These are phyloP conservation scores for Leptodactylus fuscus DNA, from an alignment of 2,113 vertebrate species.

Conservation along the genomic window DNA sequence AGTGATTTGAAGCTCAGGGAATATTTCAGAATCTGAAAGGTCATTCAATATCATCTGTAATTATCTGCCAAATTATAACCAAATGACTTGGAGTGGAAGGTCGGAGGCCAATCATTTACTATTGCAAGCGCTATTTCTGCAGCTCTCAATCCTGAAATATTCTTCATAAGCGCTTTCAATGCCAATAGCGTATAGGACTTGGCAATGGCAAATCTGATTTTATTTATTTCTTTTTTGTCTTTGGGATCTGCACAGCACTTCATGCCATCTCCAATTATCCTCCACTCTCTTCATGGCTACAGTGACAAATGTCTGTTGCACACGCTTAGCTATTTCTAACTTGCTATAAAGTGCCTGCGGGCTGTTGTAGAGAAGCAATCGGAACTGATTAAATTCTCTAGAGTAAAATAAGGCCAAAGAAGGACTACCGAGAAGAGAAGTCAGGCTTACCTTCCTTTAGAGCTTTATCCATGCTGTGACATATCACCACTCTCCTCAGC, in stretches of 20 bases:
- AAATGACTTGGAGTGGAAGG: neutral
- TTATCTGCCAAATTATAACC: slow-evolving; percentile 9
- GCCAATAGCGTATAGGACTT: neutral
- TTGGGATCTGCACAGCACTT: neutral
- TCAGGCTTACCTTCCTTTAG: slow-evolving; percentile 90
- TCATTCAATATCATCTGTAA: neutral
- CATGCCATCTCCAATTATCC: slow-evolving; percentile 28
- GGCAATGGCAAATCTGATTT: neutral
- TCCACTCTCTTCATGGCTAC: neutral
- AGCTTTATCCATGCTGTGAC: slow-evolving; percentile 96
- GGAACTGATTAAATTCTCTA: slow-evolving; percentile 16
- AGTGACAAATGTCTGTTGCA: slow-evolving; percentile 46
- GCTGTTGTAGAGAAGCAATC: slow-evolving; percentile 25
- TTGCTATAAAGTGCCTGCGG: slow-evolving; percentile 20
- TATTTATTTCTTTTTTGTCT: neutral
- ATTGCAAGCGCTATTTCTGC: too few relatives aligned
- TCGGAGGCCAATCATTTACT: neutral
- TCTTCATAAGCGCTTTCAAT: neutral
- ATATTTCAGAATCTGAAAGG: neutral
- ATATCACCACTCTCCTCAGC: slow-evolving; percentile 89
- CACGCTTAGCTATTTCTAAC: slow-evolving; percentile 1
- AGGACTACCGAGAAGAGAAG: neutral
- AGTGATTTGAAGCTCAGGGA: neutral
- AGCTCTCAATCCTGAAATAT: neutral
- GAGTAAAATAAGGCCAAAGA: neutral